These are phyloP conservation scores for Esox lucius DNA, from an alignment of 2,797 vertebrate species.

Conservation along the genomic window DNA sequence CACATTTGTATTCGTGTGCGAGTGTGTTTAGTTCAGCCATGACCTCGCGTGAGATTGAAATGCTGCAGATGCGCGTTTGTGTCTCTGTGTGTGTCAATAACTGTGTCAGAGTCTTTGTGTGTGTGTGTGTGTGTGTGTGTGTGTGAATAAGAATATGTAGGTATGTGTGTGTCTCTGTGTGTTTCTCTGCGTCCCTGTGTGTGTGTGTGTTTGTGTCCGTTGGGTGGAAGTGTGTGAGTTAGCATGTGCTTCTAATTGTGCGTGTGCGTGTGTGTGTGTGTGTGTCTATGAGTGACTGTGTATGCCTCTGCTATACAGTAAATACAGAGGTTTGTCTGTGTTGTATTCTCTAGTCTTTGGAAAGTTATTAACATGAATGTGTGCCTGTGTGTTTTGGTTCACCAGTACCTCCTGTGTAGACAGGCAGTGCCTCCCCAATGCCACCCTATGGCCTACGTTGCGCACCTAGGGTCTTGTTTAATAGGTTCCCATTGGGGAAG, in stretches of 20 bases:
- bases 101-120: neutral
- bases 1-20: neutral
- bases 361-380: too few relatives aligned
- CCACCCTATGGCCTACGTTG: too few relatives aligned
- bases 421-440: too few relatives aligned
- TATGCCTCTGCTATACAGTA: neutral
- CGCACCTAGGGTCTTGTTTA: too few relatives aligned
- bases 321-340: too few relatives aligned
- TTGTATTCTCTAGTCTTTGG: too few relatives aligned
- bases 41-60: slow-evolving; percentile 2
- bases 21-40: slow-evolving; percentile 3
- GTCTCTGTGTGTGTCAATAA: neutral
- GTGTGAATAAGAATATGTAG: neutral
- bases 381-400: too few relatives aligned
- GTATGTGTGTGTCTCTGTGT: neutral
- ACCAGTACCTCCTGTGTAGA: too few relatives aligned
- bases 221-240: too few relatives aligned
- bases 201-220: neutral
- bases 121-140: neutral
- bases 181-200: neutral
- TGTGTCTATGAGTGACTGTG: neutral
- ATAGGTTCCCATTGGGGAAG: too few relatives aligned
- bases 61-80: neutral
- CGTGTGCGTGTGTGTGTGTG: slow-evolving; percentile 2
- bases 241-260: too few relatives aligned